Conservation (phyloP, 2,888 invertebrate species). For the Watsonalla binaria region DNA sequence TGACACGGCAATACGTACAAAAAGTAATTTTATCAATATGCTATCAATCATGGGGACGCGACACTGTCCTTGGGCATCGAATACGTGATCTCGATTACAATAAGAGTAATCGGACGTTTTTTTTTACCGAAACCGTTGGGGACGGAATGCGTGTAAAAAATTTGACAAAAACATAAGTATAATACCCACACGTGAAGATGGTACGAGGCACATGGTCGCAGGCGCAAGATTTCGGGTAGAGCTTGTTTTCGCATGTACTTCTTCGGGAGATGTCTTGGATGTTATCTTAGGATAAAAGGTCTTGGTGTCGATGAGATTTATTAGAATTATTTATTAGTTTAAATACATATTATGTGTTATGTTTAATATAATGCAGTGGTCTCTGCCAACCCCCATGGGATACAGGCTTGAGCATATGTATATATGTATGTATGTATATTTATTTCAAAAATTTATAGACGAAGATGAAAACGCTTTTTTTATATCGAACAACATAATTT, state of each 20-base stretch:
- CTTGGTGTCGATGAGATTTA: too few species aligned
- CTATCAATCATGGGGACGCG: conserved; percentile 1
- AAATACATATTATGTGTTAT: too few species aligned
- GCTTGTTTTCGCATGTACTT: conserved; percentile 4
- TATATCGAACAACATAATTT: too few species aligned
- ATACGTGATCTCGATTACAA: conserved; percentile 29
- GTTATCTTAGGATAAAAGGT: neutral
- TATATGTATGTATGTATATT: too few species aligned
- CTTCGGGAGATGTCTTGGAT: neutral
- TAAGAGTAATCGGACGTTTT: conserved; percentile 17
- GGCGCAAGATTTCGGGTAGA: neutral
- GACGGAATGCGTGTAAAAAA: conserved; percentile 26
- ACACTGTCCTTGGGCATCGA: conserved; percentile 21
- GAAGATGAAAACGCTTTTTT: too few species aligned
- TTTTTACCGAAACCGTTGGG: conserved; percentile 19
- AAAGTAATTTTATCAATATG: neutral
- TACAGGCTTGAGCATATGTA: too few species aligned
- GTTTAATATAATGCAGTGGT: too few species aligned
- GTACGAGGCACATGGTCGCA: conserved; percentile 11
- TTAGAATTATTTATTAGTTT: too few species aligned
- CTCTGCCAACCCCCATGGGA: too few species aligned
- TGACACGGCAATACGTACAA: neutral
- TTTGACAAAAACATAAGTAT: conserved; percentile 16
- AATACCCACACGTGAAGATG: conserved; percentile 16
- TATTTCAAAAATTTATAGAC: too few species aligned